Evolutionary conservation across 2,113 vertebrate genomes (phyloP).

Genomic region (Tapirus terrestris): DNA sequence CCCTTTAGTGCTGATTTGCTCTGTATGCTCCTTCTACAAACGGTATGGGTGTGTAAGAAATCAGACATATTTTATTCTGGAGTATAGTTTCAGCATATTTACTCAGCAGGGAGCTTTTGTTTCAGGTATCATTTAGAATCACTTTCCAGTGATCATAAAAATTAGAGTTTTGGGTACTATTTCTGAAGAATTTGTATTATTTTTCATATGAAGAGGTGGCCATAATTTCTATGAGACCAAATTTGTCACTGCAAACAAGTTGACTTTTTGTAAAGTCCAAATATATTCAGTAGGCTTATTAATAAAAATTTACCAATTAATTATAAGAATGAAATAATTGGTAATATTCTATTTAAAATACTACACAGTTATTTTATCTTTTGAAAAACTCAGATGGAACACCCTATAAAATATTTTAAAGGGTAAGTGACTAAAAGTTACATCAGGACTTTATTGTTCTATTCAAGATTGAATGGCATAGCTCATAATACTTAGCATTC

Average conservation of each 20-base stretch:
- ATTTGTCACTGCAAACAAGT: not conserved
- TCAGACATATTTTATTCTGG: constrained; percentile 3
- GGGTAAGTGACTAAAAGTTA: not conserved
- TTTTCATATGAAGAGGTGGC: not conserved
- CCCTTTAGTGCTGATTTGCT: not conserved
- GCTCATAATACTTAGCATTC: not conserved
- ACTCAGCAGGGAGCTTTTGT: constrained; percentile 2
- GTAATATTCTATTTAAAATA: not conserved
- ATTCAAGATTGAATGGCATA: not conserved
- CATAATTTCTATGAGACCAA: not conserved
- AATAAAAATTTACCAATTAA: not conserved
- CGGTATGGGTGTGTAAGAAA: not conserved
- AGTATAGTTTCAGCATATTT: not conserved
- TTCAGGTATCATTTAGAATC: constrained; percentile 38
- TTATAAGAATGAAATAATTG: not conserved
- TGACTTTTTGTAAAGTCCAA: not conserved
- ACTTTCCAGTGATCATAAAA: constrained; percentile 14
- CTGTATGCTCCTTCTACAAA: not conserved
- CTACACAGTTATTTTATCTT: not conserved
- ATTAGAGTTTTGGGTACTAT: not conserved
- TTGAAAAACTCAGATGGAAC: not conserved
- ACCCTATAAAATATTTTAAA: not conserved
- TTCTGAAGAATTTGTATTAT: constrained; percentile 28
- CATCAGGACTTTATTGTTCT: not conserved
- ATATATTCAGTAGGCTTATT: not conserved